phyloP scores from a whole-genome alignment of 2,888 invertebrate genomes.

The Saturnia japonica region DNA sequence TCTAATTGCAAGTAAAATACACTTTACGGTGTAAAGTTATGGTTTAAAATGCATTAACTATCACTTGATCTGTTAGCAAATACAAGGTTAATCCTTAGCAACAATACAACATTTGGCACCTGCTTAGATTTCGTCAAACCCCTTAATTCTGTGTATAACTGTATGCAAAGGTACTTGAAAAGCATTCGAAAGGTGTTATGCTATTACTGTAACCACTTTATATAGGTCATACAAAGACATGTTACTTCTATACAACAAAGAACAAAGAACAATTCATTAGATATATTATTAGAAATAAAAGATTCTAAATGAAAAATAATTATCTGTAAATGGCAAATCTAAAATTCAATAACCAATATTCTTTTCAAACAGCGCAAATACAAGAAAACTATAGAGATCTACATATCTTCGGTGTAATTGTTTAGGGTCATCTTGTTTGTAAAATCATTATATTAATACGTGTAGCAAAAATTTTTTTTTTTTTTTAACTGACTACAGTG shows the following conservation, averaged over 20 bases:
- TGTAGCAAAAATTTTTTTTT: too few species aligned
- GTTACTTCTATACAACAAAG: not conserved
- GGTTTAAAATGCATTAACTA: conserved; percentile 1
- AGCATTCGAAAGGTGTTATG: conserved; percentile 1
- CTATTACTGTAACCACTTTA: not conserved
- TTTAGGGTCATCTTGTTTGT: too few species aligned
- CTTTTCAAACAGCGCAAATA: not conserved
- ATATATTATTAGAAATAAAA: not conserved
- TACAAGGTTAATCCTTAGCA: not conserved
- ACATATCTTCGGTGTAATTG: too few species aligned
- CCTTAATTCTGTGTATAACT: conserved; percentile 25
- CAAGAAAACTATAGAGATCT: too few species aligned
- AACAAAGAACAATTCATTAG: not conserved
- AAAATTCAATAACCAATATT: not conserved
- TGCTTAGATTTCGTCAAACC: conserved; percentile 25
- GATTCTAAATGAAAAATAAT: not conserved
- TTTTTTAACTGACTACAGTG: too few species aligned
- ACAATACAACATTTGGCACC: conserved; percentile 33
- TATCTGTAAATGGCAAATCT: not conserved
- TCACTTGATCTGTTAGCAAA: not conserved
- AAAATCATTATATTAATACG: too few species aligned
- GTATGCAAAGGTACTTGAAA: conserved; percentile 18
- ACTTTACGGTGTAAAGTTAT: not conserved
- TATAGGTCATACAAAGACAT: not conserved
- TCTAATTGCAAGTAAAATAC: not conserved